These are phyloP conservation scores for Deroptyus accipitrinus DNA, from an alignment of 2,113 vertebrate species.

Conservation along the genomic window DNA sequence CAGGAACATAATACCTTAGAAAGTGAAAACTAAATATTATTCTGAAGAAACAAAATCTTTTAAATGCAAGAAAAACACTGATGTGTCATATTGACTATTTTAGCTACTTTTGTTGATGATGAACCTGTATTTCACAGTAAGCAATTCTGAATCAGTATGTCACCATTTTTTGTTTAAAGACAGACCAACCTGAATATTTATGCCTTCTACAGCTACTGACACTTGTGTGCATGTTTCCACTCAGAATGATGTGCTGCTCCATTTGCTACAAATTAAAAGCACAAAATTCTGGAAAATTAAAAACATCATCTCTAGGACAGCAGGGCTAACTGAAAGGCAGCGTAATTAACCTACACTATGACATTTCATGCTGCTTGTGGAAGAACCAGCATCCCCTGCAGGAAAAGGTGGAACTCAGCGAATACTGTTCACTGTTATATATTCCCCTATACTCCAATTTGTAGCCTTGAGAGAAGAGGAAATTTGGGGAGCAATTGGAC, in stretches of 20 bases:
- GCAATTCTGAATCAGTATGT: neutral
- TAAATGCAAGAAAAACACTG: neutral
- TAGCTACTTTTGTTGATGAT: neutral
- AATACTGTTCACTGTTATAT: neutral
- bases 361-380: neutral
- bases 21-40: neutral
- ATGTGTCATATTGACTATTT: neutral
- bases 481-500: accelerated
- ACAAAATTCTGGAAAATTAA: neutral
- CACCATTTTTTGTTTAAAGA: neutral
- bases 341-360: neutral
- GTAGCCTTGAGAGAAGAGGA: neutral
- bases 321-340: neutral
- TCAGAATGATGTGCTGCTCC: neutral
- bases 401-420: neutral
- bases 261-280: neutral
- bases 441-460: neutral
- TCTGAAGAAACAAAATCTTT: neutral
- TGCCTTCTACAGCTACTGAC: neutral
- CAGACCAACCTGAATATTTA: neutral
- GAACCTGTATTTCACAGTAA: neutral
- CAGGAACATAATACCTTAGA: neutral
- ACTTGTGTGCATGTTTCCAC: neutral
- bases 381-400: neutral
- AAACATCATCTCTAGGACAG: neutral